Evolutionary conservation across 2,888 invertebrate genomes (phyloP), one percentile per base, ranked within the genome.

Genomic region (Hirtodrosophila cameraria): DNA sequence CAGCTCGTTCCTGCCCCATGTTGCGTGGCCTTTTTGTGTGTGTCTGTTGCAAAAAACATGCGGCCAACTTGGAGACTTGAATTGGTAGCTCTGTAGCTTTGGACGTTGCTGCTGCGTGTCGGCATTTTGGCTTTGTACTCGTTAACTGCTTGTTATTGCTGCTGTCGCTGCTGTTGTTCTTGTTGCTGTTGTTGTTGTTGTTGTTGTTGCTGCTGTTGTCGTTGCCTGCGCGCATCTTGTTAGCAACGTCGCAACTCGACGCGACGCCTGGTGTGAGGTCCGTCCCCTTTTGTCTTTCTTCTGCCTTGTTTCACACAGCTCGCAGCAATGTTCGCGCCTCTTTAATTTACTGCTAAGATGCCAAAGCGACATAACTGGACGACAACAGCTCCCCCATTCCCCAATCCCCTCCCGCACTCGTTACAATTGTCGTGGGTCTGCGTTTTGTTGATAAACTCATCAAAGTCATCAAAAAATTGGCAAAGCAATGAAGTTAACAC

Each of bases 291-390:
- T 52, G 28, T 20, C 15, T 23, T 18, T 20, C 15, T 23, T 18
- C 27, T 31, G 45, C 1, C 23, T 33, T 45, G 36, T 27, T 72
- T 77, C 64, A 69, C 83, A 72, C 64, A 77, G 77, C 84, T 84
- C 38, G 64, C 59, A 68, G 73, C 70, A 71, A 83, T 86, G 69
- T 80, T 80, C 85, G 85, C 85, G 80, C 80, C 85, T 85, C 76
- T 69, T 79, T 84, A 80, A 85, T 82, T 79, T 75, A 68, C 63
- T 64, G 67, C 60, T 59, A 28, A 42, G 36, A 62, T 41, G 52
- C 48, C 36, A 43, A 9, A 53, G 36, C 39, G 33, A 67, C 61
- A 69, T 53, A 53, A 53, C 60, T 59, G 50, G 48, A 13, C 35
- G 45, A 3, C 8, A 20, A 9, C 6, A 27, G 8, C 3, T 16